Evolutionary conservation across 2,797 vertebrate species (phyloP), one percentile per base, ranked within the genome.

Genomic region (Rhinogobio ventralis): DNA sequence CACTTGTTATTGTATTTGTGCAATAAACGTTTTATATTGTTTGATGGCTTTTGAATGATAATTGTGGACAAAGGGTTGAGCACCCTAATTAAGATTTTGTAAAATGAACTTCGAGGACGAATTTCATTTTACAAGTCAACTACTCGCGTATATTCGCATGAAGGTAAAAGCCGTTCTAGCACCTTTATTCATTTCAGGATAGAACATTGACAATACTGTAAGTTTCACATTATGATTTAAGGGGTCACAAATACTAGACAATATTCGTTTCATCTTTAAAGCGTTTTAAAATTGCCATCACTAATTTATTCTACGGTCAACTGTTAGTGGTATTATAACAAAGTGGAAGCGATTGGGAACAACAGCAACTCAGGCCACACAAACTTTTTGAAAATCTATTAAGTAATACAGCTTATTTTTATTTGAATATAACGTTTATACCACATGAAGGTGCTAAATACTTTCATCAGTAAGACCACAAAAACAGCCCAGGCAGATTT

Each of bases 1-100:
- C 30, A 74, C n/a, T 51, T 76, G 45, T 45, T 76, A 2, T 15
- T 68, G 79, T 75, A 17, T 53, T 42, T 83, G 80, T 79, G 72
- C 10, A 87, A 83, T 82, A 66, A 85, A 83, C 46, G 68, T 87
- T 86, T 79, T 84, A 42, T 84, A 81, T 60, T 83, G 69, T 77
- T 81, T 79, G 45, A 66, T 28, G 30, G 30, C 25, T 45, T 55
- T 72, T 30, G 14, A 17, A 42, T 69, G 46, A 11, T 62, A 45
- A 57, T 25, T 78, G 36, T 51, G 39, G 33, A 15, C 11, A 15
- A 51, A 2, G 5, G 25, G 15, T 49, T 20, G 8, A 23, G 53
- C 17, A 53, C 19, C 30, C 30, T 2, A 33, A 2, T 33, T 33
- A 33, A 33, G 30, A 33, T n/a, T n/a, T 2, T 33, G 30, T 33